phyloP scores from a whole-genome alignment of 2,797 vertebrate genomes.

The Spinibarbus caldwelli region DNA sequence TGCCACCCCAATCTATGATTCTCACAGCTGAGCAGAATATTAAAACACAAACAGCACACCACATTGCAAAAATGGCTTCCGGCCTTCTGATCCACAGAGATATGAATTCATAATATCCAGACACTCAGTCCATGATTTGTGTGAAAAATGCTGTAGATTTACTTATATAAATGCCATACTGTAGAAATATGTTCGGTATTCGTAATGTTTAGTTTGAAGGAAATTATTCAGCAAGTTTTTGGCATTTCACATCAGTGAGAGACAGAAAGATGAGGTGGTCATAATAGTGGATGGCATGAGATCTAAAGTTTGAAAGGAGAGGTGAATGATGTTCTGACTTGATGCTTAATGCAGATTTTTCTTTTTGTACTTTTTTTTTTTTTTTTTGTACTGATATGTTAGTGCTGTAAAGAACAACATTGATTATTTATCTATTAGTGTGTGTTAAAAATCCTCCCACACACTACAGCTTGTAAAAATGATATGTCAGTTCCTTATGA shows the following conservation, averaged over 20 bases:
- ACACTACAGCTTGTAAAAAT: no score
- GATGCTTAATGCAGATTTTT: background rate
- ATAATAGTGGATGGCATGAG: background rate
- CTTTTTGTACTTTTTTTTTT: no score
- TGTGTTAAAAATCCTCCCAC: constrained; percentile 6
- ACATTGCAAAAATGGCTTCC: constrained; percentile 31
- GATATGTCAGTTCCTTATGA: no score
- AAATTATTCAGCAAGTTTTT: constrained; percentile 10
- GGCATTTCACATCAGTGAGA: constrained; percentile 3
- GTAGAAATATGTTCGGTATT: background rate
- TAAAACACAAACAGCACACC: constrained; percentile 61
- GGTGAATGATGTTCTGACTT: background rate
- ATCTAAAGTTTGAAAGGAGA: background rate
- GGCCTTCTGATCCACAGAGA: constrained; percentile 32
- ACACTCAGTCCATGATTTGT: background rate
- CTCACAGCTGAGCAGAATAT: constrained; percentile 76
- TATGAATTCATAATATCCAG: constrained; percentile 12
- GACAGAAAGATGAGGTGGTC: background rate
- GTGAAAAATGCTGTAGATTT: background rate
- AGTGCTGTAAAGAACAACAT: constrained; percentile 3
- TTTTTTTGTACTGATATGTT: background rate
- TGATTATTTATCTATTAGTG: constrained; percentile 23
- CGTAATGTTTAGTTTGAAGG: background rate
- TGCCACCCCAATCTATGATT: constrained; percentile 69
- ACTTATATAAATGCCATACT: background rate